These are phyloP conservation scores for Callopanchax toddi DNA, from an alignment of 2,113 vertebrate species.

Conservation along the genomic window DNA sequence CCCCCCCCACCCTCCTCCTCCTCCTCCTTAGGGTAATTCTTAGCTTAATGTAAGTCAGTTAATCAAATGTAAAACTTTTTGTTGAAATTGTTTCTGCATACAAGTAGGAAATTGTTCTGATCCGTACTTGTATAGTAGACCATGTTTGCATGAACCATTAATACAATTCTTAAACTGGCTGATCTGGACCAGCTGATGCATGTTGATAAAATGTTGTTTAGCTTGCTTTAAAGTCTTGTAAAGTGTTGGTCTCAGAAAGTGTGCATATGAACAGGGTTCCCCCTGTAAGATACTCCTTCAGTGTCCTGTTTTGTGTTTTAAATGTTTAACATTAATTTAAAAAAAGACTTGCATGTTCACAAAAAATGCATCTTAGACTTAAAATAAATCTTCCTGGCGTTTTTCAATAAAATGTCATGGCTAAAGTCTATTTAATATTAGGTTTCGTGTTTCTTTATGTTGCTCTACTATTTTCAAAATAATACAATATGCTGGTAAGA, in stretches of 20 bases:
- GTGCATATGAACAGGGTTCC: too few species aligned
- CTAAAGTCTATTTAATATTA: background rate
- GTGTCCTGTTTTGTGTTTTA: constrained; percentile 10
- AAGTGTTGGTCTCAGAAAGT: constrained; percentile 1
- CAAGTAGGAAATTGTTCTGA: background rate
- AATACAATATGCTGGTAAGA: background rate
- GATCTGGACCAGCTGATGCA: background rate
- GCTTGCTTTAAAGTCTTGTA: constrained; percentile 21
- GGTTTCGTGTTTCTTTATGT: background rate
- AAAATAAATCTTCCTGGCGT: background rate
- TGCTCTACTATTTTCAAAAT: background rate
- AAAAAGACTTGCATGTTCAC: background rate
- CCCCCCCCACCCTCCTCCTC: too few species aligned
- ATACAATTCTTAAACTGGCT: constrained; percentile 1
- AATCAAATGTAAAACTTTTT: background rate
- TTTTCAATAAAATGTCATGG: background rate
- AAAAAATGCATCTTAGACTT: too few species aligned
- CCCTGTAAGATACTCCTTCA: constrained; percentile 17
- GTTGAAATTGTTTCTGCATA: background rate
- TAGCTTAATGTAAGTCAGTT: too few species aligned
- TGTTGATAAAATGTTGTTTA: constrained; percentile 17
- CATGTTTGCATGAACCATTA: background rate
- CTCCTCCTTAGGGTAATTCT: too few species aligned
- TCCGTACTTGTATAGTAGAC: background rate
- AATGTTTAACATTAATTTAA: background rate